phyloP scores from a whole-genome alignment of 2,113 vertebrate genomes.

The Xenus cinereus region DNA sequence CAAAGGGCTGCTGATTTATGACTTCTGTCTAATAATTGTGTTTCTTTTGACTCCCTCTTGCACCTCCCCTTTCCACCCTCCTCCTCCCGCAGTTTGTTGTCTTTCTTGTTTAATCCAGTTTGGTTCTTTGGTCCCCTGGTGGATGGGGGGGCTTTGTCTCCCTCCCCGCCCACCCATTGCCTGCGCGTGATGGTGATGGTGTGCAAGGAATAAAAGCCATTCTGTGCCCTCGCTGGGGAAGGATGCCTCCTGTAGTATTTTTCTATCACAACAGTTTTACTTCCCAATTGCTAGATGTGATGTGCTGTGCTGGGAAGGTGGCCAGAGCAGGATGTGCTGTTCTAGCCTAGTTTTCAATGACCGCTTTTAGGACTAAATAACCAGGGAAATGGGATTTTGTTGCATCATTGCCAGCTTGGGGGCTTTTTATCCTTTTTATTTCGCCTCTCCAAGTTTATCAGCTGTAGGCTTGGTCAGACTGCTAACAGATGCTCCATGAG shows the following conservation, averaged over 20 bases:
- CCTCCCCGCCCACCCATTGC: neutral
- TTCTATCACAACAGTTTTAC: neutral
- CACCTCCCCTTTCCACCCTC: neutral
- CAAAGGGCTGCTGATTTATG: neutral
- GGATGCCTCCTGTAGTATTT: neutral
- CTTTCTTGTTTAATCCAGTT: neutral
- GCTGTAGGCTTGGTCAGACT: neutral
- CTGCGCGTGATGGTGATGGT: accelerated
- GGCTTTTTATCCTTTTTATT: neutral
- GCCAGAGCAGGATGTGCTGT: constrained; percentile 16
- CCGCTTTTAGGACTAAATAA: neutral
- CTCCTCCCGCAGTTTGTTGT: neutral
- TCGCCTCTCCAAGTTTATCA: neutral
- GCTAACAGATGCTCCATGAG: neutral
- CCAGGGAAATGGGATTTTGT: neutral
- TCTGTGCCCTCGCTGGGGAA: neutral
- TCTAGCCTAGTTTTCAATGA: neutral
- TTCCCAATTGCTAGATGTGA: neutral
- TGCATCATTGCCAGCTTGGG: neutral
- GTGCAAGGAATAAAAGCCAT: neutral
- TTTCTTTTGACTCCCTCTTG: neutral
- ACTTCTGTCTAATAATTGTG: neutral
- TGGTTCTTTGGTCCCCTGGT: neutral
- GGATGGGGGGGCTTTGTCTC: neutral
- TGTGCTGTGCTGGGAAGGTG: neutral